Conservation (phyloP, 1,140 invertebrate species). For the Ptiloglossa arizonensis region DNA sequence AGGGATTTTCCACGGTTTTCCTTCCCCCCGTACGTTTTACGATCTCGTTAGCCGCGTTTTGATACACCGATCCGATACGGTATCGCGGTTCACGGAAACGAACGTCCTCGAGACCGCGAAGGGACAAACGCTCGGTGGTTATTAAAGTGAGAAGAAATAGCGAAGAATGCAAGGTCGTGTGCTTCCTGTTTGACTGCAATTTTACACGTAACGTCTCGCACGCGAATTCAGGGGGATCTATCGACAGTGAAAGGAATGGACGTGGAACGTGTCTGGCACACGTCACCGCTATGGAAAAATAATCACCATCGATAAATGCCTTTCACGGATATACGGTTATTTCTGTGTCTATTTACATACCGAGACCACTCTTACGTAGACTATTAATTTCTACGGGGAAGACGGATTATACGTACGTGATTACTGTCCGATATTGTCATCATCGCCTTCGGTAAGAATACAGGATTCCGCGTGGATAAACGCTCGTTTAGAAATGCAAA, state of each 20-base stretch:
- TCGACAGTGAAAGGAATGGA: slow-evolving; percentile 23
- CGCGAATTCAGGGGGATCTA: slow-evolving; percentile 3
- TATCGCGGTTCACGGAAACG: background rate
- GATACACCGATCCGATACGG: background rate
- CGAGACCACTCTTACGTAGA: background rate
- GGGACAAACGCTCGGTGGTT: too few relatives aligned
- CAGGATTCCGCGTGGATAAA: too few relatives aligned
- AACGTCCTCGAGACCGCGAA: background rate
- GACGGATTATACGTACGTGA: background rate
- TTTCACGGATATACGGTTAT: background rate
- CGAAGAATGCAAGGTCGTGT: slow-evolving; percentile 6
- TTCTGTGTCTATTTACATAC: background rate
- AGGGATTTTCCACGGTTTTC: background rate
- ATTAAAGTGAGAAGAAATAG: background rate
- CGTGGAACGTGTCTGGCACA: slow-evolving; percentile 26
- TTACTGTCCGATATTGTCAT: background rate
- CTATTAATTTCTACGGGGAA: background rate
- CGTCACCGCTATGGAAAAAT: slow-evolving; percentile 15
- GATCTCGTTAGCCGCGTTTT: background rate
- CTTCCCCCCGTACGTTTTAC: too few relatives aligned
- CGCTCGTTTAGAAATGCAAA: too few relatives aligned
- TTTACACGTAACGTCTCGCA: background rate
- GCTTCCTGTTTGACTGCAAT: background rate
- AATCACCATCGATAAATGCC: slow-evolving; percentile 22
- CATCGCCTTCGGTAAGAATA: background rate